Conservation (phyloP, 2,888 invertebrate species). For the Drymonia ruficornis region DNA sequence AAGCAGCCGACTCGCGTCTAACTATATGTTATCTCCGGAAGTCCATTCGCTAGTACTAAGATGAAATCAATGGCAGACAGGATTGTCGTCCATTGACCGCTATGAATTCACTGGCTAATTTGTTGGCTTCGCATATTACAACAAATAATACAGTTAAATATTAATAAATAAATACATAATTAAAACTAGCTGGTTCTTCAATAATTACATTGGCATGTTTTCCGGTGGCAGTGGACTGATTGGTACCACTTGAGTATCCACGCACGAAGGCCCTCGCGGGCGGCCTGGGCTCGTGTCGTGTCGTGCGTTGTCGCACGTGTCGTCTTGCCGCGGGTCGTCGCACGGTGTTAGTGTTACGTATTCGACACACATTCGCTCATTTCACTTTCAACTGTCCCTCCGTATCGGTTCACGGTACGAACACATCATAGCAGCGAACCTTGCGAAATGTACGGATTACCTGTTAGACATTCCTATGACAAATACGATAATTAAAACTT, state of each 20-base stretch:
- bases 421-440: background rate
- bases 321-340: slow-evolving; percentile 1
- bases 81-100: too few species aligned
- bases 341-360: slow-evolving; percentile 23
- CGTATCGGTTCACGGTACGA: slow-evolving; percentile 8
- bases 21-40: background rate
- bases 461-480: background rate
- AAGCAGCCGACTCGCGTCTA: background rate
- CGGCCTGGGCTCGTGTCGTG: too few species aligned
- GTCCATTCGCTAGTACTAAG: background rate
- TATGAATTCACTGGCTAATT: too few species aligned
- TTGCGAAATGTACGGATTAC: background rate
- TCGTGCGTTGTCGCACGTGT: slow-evolving; percentile 12
- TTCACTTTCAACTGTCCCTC: slow-evolving; percentile 42
- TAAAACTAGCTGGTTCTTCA: too few species aligned
- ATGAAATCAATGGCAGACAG: background rate
- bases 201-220: too few species aligned
- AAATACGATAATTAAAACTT: background rate
- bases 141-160: too few species aligned
- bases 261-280: too few species aligned
- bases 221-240: too few species aligned
- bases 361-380: slow-evolving; percentile 38
- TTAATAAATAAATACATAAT: too few species aligned
- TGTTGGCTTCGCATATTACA: too few species aligned
- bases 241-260: too few species aligned